Evolutionary conservation across 2,888 invertebrate species (phyloP), one percentile per base, ranked within the genome.

Genomic region (Drosophila seclusa): DNA sequence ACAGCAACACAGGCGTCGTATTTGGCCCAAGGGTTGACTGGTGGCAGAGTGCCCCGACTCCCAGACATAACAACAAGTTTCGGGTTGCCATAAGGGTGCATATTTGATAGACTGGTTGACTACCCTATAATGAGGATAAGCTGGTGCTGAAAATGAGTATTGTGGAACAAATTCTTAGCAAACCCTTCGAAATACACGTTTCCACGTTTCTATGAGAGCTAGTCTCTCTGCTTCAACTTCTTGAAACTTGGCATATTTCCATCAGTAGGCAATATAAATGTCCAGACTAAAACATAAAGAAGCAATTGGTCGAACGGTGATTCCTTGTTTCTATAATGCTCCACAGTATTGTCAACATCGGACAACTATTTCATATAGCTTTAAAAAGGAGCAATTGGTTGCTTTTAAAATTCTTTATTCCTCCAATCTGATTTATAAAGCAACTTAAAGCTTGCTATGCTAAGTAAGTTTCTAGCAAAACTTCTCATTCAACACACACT

Each of bases 1-100:
- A 61, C 87, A 84, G 70, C 68, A 63, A 70, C 76, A 80, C 42
- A 42, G 16, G 38, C 54, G 57, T 59, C 50, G 13, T 31, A 54
- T 16, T 45, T 31, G 29, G 59, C 58, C 68, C 58, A 69, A 66
- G 78, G 75, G 63, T 66, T 70, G 53, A 50, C 59, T 40, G 21
- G 10, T 24, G 36, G 8, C 16, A 54, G 36, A 18, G 27, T 27
- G 54, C 24, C 42, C 48, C 42, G 57, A 31, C 38, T 24, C 5
- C 62, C 65, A 67, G 75, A 59, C 62, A 48, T 42, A 40, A 45
- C 36, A 55, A 49, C 49, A 49, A 59, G 38, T 53, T 53, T 49
- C 45, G 59, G 67, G 59, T 34, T 66, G 48, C 32, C 29, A 31
- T 2, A 42, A 5, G 21, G 34, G n/a, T 34, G 32, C 1, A 21